Percentiles rank a stretch among this genome's conserved stretches.
Evolutionary conservation across 2,797 vertebrate species (phyloP).

Genomic region (Octomys mimax): DNA sequence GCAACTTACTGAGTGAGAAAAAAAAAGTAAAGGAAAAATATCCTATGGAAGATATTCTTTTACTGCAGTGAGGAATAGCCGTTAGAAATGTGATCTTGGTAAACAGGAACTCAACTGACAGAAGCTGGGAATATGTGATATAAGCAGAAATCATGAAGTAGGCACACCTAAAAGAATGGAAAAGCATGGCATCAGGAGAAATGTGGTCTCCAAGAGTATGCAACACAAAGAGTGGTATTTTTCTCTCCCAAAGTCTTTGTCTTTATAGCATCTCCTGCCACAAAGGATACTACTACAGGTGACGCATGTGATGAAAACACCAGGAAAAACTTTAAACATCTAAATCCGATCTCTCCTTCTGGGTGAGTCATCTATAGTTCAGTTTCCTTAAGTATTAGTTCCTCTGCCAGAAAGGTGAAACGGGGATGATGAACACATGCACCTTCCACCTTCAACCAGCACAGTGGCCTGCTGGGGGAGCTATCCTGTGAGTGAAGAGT

Average conservation of each 20-base stretch:
- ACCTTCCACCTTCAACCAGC: background rate
- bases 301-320: background rate
- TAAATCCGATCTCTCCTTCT: background rate
- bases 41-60: background rate
- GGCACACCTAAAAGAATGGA: background rate
- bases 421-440: accelerated
- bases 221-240: background rate
- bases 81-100: background rate
- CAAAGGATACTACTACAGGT: background rate
- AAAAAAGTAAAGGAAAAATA: background rate
- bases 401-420: background rate
- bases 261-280: background rate
- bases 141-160: background rate
- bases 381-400: background rate
- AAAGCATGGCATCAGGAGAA: background rate
- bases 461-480: background rate
- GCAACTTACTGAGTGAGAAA: background rate
- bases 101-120: background rate
- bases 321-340: background rate
- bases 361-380: background rate
- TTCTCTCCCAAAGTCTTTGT: background rate
- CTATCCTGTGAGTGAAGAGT: background rate
- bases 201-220: background rate
- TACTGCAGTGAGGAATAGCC: background rate
- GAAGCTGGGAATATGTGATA: background rate